Evolutionary conservation across 2,113 vertebrate species (phyloP).

Genomic region (Enhydra lutris): DNA sequence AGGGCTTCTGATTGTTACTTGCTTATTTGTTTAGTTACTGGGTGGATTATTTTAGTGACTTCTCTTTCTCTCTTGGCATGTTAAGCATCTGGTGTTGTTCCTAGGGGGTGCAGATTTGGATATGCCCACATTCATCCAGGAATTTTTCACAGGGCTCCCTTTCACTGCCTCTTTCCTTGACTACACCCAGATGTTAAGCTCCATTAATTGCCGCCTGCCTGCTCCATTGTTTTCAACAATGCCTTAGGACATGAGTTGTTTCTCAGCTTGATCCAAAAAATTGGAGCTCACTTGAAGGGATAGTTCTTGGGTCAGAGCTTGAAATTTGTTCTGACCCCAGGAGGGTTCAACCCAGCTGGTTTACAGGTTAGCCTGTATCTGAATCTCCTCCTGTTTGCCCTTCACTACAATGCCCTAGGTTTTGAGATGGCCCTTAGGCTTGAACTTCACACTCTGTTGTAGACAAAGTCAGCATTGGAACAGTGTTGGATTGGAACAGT

Average conservation of each 20-base stretch:
- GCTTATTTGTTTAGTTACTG: conserved; percentile 16
- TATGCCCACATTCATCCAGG: not conserved
- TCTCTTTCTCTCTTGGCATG: not conserved
- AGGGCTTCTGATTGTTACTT: not conserved
- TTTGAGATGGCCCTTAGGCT: not conserved
- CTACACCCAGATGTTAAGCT: not conserved
- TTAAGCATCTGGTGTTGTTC: not conserved
- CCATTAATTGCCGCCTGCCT: not conserved
- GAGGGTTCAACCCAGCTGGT: not conserved
- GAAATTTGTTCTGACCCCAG: not conserved
- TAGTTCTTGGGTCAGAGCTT: not conserved
- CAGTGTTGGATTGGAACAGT: not conserved
- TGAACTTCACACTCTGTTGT: not conserved
- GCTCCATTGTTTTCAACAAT: not conserved
- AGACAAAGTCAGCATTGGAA: not conserved
- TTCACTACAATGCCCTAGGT: not conserved
- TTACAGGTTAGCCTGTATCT: not conserved
- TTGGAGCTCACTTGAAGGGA: not conserved
- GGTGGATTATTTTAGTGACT: not conserved
- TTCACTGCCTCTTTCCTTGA: not conserved
- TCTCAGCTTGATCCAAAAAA: not conserved
- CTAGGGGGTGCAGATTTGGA: not conserved
- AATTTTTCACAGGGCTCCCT: not conserved
- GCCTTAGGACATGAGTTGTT: not conserved
- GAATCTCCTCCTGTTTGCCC: not conserved